These are phyloP conservation scores for Nemotelus pantherinus DNA, from an alignment of 2,888 invertebrate genomes.

Conservation along the genomic window DNA sequence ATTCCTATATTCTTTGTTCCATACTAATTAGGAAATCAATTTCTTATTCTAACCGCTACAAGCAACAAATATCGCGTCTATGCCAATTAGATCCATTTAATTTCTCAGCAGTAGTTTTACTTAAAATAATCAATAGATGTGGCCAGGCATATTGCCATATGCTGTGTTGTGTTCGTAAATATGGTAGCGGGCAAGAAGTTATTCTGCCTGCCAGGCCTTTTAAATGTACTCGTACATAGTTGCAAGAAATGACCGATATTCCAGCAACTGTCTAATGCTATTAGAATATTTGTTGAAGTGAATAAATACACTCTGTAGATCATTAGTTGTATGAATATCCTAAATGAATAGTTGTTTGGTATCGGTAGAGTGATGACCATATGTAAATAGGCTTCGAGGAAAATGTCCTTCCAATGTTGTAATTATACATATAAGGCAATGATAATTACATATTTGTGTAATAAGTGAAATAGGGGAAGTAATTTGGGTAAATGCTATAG, in stretches of 20 bases:
- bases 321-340: not conserved
- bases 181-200: too few relatives aligned
- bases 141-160: too few relatives aligned
- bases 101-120: not conserved
- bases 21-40: conserved; percentile 32
- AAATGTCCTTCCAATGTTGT: not conserved
- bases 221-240: not conserved
- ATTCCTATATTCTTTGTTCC: not conserved
- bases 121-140: not conserved
- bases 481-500: not conserved
- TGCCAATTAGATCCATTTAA: conserved; percentile 16
- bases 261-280: conserved; percentile 18
- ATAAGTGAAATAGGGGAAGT: not conserved
- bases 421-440: not conserved
- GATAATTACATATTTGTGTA: not conserved
- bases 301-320: not conserved
- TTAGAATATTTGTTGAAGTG: not conserved
- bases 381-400: not conserved
- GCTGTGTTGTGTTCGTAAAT: too few relatives aligned
- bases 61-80: not conserved
- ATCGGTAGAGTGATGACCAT: not conserved
- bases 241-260: not conserved
- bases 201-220: too few relatives aligned
- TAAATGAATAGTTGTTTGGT: not conserved
- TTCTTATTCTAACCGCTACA: conserved; percentile 12